phyloP scores from a whole-genome alignment of 2,797 vertebrate genomes.

The Gorsachius magnificus region DNA sequence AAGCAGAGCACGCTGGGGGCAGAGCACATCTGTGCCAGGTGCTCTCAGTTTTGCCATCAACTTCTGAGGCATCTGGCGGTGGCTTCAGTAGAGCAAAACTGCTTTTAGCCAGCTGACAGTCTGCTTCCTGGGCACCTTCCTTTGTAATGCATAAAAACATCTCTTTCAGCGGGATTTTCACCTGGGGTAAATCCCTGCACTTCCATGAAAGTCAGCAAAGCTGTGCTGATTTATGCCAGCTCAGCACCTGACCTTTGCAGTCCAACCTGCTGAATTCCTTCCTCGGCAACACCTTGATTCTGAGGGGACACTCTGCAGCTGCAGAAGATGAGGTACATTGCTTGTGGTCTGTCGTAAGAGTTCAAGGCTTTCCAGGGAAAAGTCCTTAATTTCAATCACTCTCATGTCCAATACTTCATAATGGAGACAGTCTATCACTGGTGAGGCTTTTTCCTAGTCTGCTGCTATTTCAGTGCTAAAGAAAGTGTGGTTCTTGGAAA shows the following conservation, averaged over 20 bases:
- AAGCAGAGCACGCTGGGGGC: neutral
- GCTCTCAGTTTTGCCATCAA: neutral
- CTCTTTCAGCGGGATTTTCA: neutral
- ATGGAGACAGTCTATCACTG: neutral
- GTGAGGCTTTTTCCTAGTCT: neutral
- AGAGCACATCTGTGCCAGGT: rapidly evolving
- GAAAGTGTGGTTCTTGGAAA: neutral
- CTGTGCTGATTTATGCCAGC: neutral
- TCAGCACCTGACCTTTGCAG: slow-evolving; percentile 21
- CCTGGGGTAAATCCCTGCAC: neutral
- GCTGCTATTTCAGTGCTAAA: neutral
- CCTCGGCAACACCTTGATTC: neutral
- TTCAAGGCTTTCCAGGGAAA: slow-evolving; percentile 24
- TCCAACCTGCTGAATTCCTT: neutral
- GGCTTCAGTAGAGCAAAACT: neutral
- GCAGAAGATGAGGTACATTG: neutral
- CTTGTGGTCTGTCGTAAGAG: neutral
- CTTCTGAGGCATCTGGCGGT: neutral
- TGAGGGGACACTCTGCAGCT: neutral
- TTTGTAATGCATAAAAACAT: neutral
- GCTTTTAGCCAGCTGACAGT: neutral
- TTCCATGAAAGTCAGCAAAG: neutral
- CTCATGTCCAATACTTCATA: neutral
- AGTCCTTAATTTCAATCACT: slow-evolving; percentile 1
- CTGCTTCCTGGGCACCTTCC: neutral